A percentile compares a stretch with the other conserved stretches of the same genome.
These are phyloP conservation scores for Aphelenchoides fujianensis DNA, from an alignment of 1,140 invertebrate species.

Conservation along the genomic window DNA sequence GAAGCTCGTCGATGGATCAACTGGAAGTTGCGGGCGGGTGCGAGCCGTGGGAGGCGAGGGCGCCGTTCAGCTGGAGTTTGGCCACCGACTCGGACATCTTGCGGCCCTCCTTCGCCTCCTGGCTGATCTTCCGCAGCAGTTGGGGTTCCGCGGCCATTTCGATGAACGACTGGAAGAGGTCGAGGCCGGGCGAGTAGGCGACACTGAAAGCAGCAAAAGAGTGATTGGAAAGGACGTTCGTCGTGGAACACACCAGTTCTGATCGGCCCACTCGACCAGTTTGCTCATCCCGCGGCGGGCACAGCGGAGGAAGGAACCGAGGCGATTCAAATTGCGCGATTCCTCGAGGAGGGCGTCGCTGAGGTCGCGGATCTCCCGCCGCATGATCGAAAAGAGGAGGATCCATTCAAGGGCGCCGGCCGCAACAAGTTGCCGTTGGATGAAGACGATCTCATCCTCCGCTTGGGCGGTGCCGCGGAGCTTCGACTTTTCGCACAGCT, in stretches of 20 bases:
- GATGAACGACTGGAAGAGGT: slow-evolving; percentile 18
- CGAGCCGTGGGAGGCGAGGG: too few relatives aligned
- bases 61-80: neutral
- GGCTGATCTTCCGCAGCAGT: neutral
- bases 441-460: slow-evolving; percentile 41
- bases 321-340: slow-evolving; percentile 20
- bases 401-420: slow-evolving; percentile 48
- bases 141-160: slow-evolving; percentile 19
- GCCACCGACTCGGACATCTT: neutral
- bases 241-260: slow-evolving; percentile 28
- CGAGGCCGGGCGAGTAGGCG: slow-evolving; percentile 19
- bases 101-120: neutral
- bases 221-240: neutral
- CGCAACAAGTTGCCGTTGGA: slow-evolving; percentile 27
- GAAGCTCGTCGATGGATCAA: too few relatives aligned
- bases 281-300: slow-evolving; percentile 29
- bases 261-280: slow-evolving; percentile 31
- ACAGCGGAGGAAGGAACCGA: slow-evolving; percentile 30
- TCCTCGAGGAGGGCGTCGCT: slow-evolving; percentile 33
- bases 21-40: too few relatives aligned
- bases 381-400: slow-evolving; percentile 38
- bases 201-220: slow-evolving; percentile 26
- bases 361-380: slow-evolving; percentile 33
- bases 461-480: slow-evolving; percentile 41
- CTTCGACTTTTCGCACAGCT: slow-evolving; percentile 38